Conservation (phyloP, 2,113 vertebrate species). For the Noturus placidus region DNA sequence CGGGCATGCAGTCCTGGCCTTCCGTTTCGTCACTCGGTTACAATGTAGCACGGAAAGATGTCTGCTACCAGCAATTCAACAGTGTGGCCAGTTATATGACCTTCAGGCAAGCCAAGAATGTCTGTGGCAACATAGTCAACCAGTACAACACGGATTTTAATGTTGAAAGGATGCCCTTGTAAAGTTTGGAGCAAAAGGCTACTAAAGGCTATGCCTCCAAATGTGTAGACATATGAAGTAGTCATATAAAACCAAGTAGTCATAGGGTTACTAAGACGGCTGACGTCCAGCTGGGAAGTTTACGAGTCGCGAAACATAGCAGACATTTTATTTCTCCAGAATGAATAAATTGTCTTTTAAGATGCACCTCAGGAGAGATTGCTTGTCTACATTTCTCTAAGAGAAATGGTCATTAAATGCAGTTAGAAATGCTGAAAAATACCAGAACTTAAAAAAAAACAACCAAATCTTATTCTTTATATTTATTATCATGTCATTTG, state of each 20-base stretch:
- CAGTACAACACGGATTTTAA: constrained; percentile 10
- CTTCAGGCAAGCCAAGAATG: constrained; percentile 39
- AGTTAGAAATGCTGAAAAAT: constrained; percentile 61
- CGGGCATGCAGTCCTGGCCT: constrained; percentile 63
- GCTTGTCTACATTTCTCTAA: constrained; percentile 61
- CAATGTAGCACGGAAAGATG: constrained; percentile 59
- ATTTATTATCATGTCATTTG: constrained; percentile 56
- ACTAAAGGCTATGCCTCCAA: background rate
- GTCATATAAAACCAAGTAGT: constrained; percentile 11
- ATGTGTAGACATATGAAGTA: constrained; percentile 5
- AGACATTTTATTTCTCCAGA: constrained; percentile 74
- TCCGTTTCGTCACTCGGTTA: constrained; percentile 61
- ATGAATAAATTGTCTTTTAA: constrained; percentile 76
- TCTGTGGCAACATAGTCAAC: constrained; percentile 18
- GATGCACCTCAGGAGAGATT: constrained; percentile 67
- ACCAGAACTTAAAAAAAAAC: constrained; percentile 65
- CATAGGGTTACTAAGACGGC: constrained; percentile 58
- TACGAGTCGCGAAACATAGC: constrained; percentile 66
- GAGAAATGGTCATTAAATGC: constrained; percentile 56
- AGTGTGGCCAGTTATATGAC: constrained; percentile 40
- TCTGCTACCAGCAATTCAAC: constrained; percentile 36
- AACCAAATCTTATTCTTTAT: constrained; percentile 54
- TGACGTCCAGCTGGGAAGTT: constrained; percentile 68
- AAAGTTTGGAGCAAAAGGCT: constrained; percentile 42
- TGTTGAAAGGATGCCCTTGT: constrained; percentile 14